Percentiles rank a stretch among this genome's conserved stretches.
phyloP scores from a whole-genome alignment of 2,888 invertebrate species.

The Eupelmus urozonus region DNA sequence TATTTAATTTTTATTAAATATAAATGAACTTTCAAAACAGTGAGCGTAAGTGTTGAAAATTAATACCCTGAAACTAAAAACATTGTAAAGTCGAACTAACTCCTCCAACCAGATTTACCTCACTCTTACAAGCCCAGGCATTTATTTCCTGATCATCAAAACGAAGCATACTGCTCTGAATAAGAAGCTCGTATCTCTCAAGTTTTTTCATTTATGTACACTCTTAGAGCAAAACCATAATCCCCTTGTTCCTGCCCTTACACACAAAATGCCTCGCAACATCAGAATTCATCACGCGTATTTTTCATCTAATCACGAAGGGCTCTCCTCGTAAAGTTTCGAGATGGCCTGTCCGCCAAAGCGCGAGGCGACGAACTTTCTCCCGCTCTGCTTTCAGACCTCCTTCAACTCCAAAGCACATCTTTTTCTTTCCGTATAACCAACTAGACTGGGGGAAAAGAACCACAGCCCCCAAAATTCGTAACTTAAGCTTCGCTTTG shows the following conservation, averaged over 20 bases:
- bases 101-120: no score
- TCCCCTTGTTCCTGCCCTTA: no score
- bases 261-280: neutral
- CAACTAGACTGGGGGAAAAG: no score
- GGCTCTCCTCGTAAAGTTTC: conserved; percentile 20
- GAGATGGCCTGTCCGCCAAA: conserved; percentile 6
- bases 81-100: no score
- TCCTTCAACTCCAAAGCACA: neutral
- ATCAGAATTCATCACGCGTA: conserved; percentile 9
- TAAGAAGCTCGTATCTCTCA: neutral
- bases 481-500: conserved; percentile 28
- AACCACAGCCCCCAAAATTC: conserved; percentile 26
- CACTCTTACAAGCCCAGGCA: no score
- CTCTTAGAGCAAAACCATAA: no score
- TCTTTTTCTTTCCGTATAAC: conserved; percentile 4
- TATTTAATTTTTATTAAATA: no score
- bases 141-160: neutral
- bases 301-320: conserved; percentile 33
- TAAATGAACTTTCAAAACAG: no score
- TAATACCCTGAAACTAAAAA: no score
- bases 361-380: neutral
- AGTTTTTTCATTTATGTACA: neutral
- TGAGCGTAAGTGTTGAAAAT: no score
- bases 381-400: neutral
- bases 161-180: neutral